Conservation (phyloP, 1,140 invertebrate genomes). For the Bradysia coprophila region DNA sequence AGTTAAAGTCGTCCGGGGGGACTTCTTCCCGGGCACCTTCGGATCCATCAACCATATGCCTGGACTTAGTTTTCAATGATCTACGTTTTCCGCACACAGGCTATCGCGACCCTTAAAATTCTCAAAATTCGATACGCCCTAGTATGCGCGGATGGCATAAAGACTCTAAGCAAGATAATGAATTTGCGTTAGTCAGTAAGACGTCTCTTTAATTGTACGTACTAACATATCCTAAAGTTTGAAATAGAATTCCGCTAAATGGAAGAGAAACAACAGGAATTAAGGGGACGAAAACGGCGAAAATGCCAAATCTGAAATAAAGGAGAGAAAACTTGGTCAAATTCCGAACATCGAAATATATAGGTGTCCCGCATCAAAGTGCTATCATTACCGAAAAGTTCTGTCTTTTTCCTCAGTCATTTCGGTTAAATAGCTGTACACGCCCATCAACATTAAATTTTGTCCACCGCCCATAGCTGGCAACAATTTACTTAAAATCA, state of each 20-base stretch:
- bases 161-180: no score
- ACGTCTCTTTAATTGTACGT: no score
- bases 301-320: conserved; percentile 16
- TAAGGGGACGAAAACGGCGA: conserved; percentile 19
- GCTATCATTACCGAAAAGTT: conserved; percentile 24
- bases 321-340: not conserved
- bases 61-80: no score
- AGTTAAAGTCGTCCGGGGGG: no score
- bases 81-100: no score
- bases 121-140: no score
- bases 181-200: no score
- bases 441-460: conserved; percentile 38
- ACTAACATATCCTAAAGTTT: conserved; percentile 16
- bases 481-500: conserved; percentile 32
- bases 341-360: not conserved
- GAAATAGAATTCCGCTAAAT: conserved; percentile 15
- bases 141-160: no score
- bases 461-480: conserved; percentile 32
- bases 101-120: no score
- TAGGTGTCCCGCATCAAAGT: not conserved
- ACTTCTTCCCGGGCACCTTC: no score
- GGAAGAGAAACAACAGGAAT: conserved; percentile 17
- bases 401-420: conserved; percentile 34
- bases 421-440: conserved; percentile 39
- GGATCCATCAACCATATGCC: no score